Percentiles rank a stretch among this genome's conserved stretches.
Evolutionary conservation across 2,888 invertebrate species (phyloP).

Genomic region (Osmoderma eremita): DNA sequence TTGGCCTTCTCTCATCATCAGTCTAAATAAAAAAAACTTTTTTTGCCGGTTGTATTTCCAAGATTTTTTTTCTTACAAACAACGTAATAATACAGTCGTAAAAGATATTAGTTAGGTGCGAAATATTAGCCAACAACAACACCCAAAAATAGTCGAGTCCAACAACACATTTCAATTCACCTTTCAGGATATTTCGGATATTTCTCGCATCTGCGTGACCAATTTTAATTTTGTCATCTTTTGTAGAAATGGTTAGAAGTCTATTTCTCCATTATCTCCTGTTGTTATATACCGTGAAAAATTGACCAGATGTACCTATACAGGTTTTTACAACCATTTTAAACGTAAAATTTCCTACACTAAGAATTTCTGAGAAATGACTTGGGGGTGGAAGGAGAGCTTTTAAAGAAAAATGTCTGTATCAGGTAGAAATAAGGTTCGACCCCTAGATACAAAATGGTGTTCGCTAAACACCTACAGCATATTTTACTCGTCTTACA

Average conservation of each 20-base stretch:
- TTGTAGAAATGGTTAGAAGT: too few species aligned
- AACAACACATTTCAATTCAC: too few species aligned
- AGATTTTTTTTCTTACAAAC: conserved; percentile 12
- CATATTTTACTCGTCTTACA: too few species aligned
- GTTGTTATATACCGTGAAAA: too few species aligned
- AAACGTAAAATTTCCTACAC: conserved; percentile 2
- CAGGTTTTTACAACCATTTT: conserved; percentile 5
- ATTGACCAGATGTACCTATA: too few species aligned
- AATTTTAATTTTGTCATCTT: background rate
- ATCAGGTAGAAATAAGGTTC: conserved; percentile 18
- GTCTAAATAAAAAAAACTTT: conserved; percentile 6
- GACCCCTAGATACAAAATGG: too few species aligned
- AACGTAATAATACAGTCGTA: background rate
- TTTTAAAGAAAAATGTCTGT: conserved; percentile 5
- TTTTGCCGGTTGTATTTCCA: background rate
- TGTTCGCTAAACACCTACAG: too few species aligned
- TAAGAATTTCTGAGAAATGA: conserved; percentile 11
- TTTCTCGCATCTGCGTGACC: background rate
- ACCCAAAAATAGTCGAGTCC: too few species aligned
- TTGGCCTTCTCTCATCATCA: conserved; percentile 2
- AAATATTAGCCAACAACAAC: too few species aligned
- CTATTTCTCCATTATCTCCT: too few species aligned
- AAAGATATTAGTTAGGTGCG: too few species aligned
- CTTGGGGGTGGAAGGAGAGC: background rate
- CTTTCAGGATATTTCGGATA: too few species aligned